Base-by-base conservation (phyloP, 2,113 vertebrate genomes). In the Oophaga pumilio region DNA sequence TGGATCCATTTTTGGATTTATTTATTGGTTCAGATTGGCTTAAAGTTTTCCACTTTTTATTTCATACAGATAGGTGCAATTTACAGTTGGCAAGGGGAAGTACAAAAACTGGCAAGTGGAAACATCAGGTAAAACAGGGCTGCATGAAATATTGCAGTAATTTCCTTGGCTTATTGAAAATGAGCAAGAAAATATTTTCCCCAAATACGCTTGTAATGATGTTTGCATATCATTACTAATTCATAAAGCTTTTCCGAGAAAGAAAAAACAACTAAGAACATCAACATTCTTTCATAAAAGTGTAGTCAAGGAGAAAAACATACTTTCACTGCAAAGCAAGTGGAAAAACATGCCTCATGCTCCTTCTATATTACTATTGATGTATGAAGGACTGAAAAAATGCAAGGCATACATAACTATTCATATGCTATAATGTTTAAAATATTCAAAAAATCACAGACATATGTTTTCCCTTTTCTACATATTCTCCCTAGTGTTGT, bases 221-320 rank as follows among this genome's bases (percentile, higher is more conserved):
- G 74, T 60, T 81, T 81, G 78, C 78, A 81, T 60, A 62, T 60
- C 78, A 81, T 60, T 81, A 60, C 57, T 81, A 33, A 81, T 81
- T 81, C 57, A 81, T 59, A 11, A 56, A 28, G 24, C 56, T 79
- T 59, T 59, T 17, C 53, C 18, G n/a, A 28, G 77, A 22, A 79
- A 33, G 59, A 77, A 6, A 76, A 76, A 76, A 57, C 18, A 22
- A 77, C 11, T 53, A 33, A 13, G 56, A 79, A 62, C 24, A 43
- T 81, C 56, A 62, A 62, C 78, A 81, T 81, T 81, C 53, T 43
- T 33, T 81, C 57, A 60, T 62, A 62, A 28, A 60, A 62, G 78
- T 12, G 24, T 33, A 62, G 26, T 43, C 78, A 81, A 81, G 78
- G 56, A 81, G 26, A 81, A 26, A 81, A 81, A 60, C 26, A 81